Evolutionary conservation across 2,113 vertebrate genomes (phyloP), one percentile per base, ranked within the genome.

Genomic region (Cervus canadensis): DNA sequence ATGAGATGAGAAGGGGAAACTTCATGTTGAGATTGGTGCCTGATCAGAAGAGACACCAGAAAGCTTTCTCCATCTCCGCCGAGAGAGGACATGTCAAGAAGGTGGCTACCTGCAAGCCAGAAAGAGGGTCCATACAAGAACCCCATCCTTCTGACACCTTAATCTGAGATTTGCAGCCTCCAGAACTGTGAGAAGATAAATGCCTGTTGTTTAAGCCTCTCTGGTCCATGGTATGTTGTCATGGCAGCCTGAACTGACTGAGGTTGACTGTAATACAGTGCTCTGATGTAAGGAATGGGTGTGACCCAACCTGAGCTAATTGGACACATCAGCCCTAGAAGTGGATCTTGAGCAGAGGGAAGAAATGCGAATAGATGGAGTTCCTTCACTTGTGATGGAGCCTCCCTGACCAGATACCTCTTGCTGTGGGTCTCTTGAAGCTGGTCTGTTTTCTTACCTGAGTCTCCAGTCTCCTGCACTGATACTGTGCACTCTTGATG

Each of bases 381-480:
- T 25, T 50, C 16, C 19, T 25, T 45, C 40, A 9, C 33, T n/a
- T 33, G 17, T 26, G 33, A 43, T 0, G 6, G 71, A 45, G 25
- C 10, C 6, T 4, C 26, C 17, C 26, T 15, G 17, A n/a, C 25
- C 11, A 1, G 17, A 52, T 19, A 2, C n/a, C 17, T 48, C 40
- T 56, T 76, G 16, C 62, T 6, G 26, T 12, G 13, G 15, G 33
- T 56, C 59, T 92, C 30, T 14, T 11, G 7, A 48, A 84, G 43
- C 2, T 62, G 21, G 21, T 21, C 19, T 4, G 6, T 10, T 1
- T 16, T 50, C 16, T 23, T 36, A 26, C 17, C 21, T 76, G 0
- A 50, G 28, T 23, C 45, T 67, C 28, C 30, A 88, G 1, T 21
- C n/a, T 57, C 11, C 33, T 13, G 26, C 10, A 33, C 10, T 26